Evolutionary conservation across 2,113 vertebrate genomes (phyloP).

Genomic region (Nannobrachium achirus): DNA sequence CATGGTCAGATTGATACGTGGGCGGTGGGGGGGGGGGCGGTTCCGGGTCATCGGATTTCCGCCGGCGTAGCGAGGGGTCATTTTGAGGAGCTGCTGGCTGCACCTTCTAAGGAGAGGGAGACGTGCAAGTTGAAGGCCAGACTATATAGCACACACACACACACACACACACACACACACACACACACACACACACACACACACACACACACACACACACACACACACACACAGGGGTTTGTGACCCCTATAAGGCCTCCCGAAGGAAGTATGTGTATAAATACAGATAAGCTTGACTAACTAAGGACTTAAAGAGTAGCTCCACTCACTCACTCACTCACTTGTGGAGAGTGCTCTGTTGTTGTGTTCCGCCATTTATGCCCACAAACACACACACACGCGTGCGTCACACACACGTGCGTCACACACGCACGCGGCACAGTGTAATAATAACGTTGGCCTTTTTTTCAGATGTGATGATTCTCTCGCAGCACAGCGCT

Average conservation of each 20-base stretch:
- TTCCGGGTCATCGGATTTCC: slow-evolving; percentile 41
- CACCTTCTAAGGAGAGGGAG: slow-evolving; percentile 27
- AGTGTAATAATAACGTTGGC: background rate
- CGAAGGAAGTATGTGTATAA: slow-evolving; percentile 41
- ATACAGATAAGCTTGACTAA: slow-evolving; percentile 47
- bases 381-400: background rate
- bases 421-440: slow-evolving; percentile 5
- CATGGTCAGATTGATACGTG: too few species aligned
- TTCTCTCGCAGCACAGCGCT: background rate
- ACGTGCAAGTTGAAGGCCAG: slow-evolving; percentile 27
- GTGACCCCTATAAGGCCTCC: slow-evolving; percentile 41
- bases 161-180: slow-evolving; percentile 17
- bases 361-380: background rate
- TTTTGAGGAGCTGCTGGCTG: slow-evolving; percentile 41
- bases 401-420: background rate
- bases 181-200: slow-evolving; percentile 11
- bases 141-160: background rate
- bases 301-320: slow-evolving; percentile 33
- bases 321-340: background rate
- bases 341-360: slow-evolving; percentile 5
- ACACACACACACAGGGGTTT: slow-evolving; percentile 18
- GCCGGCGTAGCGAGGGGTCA: slow-evolving; percentile 33
- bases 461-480: slow-evolving; percentile 26
- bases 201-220: slow-evolving; percentile 13
- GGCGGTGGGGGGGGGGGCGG: slow-evolving; percentile 14